These are phyloP conservation scores for Poecilia velifera DNA, from an alignment of 2,797 vertebrate genomes.

Conservation along the genomic window DNA sequence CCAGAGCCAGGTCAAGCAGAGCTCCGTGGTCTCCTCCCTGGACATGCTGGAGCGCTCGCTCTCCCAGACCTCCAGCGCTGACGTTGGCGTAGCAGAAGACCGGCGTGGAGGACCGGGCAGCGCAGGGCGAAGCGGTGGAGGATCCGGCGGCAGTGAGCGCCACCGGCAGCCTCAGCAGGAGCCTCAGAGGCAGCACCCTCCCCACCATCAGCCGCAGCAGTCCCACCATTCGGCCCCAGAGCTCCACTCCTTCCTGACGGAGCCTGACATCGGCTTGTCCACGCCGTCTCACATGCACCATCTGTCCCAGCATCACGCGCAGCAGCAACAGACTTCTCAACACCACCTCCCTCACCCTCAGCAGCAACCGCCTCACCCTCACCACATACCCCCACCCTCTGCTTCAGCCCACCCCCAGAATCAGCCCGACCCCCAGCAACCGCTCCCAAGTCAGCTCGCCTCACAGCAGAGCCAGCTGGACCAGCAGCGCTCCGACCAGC, in stretches of 20 bases:
- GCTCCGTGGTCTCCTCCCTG: constrained; percentile 82
- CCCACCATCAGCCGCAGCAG: constrained; percentile 72
- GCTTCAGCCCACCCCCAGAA: constrained; percentile 72
- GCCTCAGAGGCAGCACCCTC: constrained; percentile 73
- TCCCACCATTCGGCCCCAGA: constrained; percentile 78
- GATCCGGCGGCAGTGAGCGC: constrained; percentile 61
- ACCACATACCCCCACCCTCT: constrained; percentile 77
- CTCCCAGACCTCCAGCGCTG: constrained; percentile 78
- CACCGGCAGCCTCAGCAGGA: constrained; percentile 74
- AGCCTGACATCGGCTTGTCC: constrained; percentile 80
- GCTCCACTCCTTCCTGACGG: constrained; percentile 83
- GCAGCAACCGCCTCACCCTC: constrained; percentile 69
- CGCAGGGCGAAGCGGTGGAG: constrained; percentile 65
- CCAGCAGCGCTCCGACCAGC: constrained; percentile 85
- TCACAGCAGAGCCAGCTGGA: constrained; percentile 82
- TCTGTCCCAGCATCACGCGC: constrained; percentile 78
- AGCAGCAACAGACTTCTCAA: constrained; percentile 73
- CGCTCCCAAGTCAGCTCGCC: constrained; percentile 78
- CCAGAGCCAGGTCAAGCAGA: constrained; percentile 81
- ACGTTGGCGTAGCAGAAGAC: constrained; percentile 76
- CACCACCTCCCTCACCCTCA: constrained; percentile 66
- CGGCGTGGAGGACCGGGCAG: constrained; percentile 69
- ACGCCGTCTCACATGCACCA: constrained; percentile 81
- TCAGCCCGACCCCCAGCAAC: constrained; percentile 75
- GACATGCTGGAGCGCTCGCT: constrained; percentile 86